Conservation (phyloP, 2,888 invertebrate genomes). For the Mesorhabditis belari region DNA sequence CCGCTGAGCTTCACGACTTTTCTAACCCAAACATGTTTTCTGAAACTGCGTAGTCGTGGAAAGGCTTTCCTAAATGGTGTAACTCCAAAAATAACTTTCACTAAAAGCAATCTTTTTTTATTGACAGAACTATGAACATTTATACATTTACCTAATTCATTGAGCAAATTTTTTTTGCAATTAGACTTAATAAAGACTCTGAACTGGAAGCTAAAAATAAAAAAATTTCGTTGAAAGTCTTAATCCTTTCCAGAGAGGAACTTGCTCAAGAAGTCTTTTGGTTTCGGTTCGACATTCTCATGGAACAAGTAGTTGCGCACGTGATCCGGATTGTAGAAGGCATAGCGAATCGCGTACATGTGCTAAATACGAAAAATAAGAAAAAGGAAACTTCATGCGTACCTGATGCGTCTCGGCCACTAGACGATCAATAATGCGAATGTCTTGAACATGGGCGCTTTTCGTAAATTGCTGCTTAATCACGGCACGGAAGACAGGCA, state of each 20-base stretch:
- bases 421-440: conserved; percentile 57
- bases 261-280: conserved; percentile 57
- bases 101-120: too few relatives aligned
- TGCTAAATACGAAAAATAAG: conserved; percentile 37
- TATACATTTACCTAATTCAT: not conserved
- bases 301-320: conserved; percentile 56
- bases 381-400: too few relatives aligned
- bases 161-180: conserved; percentile 1
- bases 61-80: too few relatives aligned
- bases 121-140: too few relatives aligned
- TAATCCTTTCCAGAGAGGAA: conserved; percentile 57
- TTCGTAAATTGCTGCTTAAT: conserved; percentile 55
- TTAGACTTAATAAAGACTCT: conserved; percentile 1
- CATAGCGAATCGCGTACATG: conserved; percentile 40
- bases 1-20: too few relatives aligned
- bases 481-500: conserved; percentile 49
- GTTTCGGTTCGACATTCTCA: conserved; percentile 55
- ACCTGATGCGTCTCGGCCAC: conserved; percentile 50
- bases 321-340: conserved; percentile 53
- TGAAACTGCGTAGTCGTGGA: too few relatives aligned
- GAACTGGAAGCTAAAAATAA: too few relatives aligned
- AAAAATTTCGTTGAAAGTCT: too few relatives aligned
- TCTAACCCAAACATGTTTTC: too few relatives aligned
- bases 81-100: too few relatives aligned
- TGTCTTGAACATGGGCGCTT: conserved; percentile 56